Evolutionary conservation across 2,888 invertebrate species (phyloP), one percentile per base, ranked within the genome.

Genomic region (Mellilla xanthometata): DNA sequence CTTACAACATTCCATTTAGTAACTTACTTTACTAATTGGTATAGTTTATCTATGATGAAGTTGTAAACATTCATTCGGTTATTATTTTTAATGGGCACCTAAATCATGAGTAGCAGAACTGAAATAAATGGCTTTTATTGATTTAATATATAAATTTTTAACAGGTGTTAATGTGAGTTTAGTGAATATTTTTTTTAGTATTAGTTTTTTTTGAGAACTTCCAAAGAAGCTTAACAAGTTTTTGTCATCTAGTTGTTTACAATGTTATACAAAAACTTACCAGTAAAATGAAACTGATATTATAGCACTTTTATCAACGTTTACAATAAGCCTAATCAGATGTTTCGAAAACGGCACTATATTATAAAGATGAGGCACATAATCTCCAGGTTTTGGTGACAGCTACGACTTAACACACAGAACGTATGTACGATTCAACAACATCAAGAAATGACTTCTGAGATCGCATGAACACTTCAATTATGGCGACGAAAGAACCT

Each of bases 401-500:
- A 84, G 77, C 68, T 79, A 68, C 58, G 62, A 19, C 68, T 72
- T 70, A 77, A 76, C 68, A 78, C 75, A 74, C 76, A 74, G 76
- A 76, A 68, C 68, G 76, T 78, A 80, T 74, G 70, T 79, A 79
- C 73, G 61, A 64, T 72, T 76, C 70, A 71, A 62, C 60, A 81
- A 77, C 58, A 61, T 58, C 57, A 70, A 76, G 72, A 71, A 73
- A 76, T 76, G 78, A 81, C 74, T 84, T 72, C 74, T 70, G 70
- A 75, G 76, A 79, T 76, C 63, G 71, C 70, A 75, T 68, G 71
- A 76, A 73, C 70, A 74, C 70, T 68, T 77, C 73, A 78, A 79
- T 79, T 81, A 83, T 86, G 86, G 84, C 83, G 83, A 84, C 80
- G 71, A 72, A 60, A 64, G 63, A 53, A 71, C 65, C 62, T 78